Conservation (phyloP, 2,888 invertebrate genomes). For the Andrena dorsata region DNA sequence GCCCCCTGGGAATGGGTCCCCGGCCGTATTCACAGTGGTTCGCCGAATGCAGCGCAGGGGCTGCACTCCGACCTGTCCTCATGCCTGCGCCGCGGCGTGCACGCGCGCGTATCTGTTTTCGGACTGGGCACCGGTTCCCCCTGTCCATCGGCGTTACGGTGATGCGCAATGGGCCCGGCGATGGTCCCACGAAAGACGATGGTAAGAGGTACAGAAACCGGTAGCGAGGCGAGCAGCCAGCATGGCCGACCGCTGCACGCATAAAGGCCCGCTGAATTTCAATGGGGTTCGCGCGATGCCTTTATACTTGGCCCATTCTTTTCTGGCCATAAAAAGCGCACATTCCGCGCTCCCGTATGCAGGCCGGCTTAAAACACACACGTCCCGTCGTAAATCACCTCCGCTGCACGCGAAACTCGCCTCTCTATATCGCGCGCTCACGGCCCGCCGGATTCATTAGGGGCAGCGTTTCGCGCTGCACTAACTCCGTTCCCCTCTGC, state of each 20-base stretch:
- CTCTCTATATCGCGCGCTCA: slow-evolving; percentile 36
- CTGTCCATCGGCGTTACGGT: slow-evolving; percentile 72
- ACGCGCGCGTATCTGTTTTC: slow-evolving; percentile 50
- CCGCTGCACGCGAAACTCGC: slow-evolving; percentile 63
- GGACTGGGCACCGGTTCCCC: slow-evolving; percentile 65
- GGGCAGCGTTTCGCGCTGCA: slow-evolving; percentile 48
- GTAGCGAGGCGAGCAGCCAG: slow-evolving; percentile 54
- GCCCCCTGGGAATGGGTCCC: slow-evolving; percentile 59
- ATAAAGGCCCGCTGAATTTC: slow-evolving; percentile 79
- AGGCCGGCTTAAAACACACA: slow-evolving; percentile 75
- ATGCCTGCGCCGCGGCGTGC: slow-evolving; percentile 59
- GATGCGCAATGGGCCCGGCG: slow-evolving; percentile 74
- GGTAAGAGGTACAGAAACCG: slow-evolving; percentile 38
- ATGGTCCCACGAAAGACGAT: slow-evolving; percentile 74
- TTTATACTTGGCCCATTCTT: slow-evolving; percentile 78
- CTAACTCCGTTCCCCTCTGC: not conserved
- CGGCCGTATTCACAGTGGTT: slow-evolving; percentile 59
- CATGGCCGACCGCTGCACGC: slow-evolving; percentile 54
- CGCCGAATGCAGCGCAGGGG: slow-evolving; percentile 17
- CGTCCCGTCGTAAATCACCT: slow-evolving; percentile 78
- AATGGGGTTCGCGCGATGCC: slow-evolving; percentile 75
- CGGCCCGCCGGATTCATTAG: slow-evolving; percentile 54
- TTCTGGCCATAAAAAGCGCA: slow-evolving; percentile 79
- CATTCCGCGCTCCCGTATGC: slow-evolving; percentile 77
- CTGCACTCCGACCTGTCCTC: slow-evolving; percentile 63